Conservation (phyloP, 2,113 vertebrate species). For the Poecilia latipinna region DNA sequence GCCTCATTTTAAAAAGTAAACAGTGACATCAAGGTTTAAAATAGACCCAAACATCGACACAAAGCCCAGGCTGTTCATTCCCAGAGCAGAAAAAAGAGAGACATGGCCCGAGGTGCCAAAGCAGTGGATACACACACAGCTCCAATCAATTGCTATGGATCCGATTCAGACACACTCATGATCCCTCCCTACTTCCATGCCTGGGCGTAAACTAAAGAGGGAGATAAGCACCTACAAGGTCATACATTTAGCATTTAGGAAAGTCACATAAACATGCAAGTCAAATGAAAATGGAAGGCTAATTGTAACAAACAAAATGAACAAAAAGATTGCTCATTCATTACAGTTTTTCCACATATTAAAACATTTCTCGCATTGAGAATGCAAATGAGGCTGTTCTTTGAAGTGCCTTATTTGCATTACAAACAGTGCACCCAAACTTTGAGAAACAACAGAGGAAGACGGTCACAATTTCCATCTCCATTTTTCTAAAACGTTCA, state of each 20-base stretch:
- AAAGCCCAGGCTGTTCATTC: slow-evolving; percentile 40
- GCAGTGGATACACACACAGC: slow-evolving; percentile 61
- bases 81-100: slow-evolving; percentile 37
- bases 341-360: slow-evolving; percentile 38
- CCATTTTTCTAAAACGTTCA: slow-evolving; percentile 34
- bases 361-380: slow-evolving; percentile 71
- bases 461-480: slow-evolving; percentile 32
- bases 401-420: slow-evolving; percentile 92
- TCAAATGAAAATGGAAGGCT: slow-evolving; percentile 21
- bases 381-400: slow-evolving; percentile 87
- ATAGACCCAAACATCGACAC: slow-evolving; percentile 65
- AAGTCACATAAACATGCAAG: slow-evolving; percentile 33
- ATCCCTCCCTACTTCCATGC: slow-evolving; percentile 39
- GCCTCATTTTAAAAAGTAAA: slow-evolving; percentile 66
- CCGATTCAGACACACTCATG: slow-evolving; percentile 60
- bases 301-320: slow-evolving; percentile 27
- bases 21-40: slow-evolving; percentile 61
- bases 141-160: slow-evolving; percentile 62
- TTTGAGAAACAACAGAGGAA: slow-evolving; percentile 75
- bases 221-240: slow-evolving; percentile 60
- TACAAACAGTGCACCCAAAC: slow-evolving; percentile 81
- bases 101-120: slow-evolving; percentile 58
- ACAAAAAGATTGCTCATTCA: slow-evolving; percentile 17
- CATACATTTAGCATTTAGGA: slow-evolving; percentile 44
- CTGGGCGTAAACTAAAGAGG: slow-evolving; percentile 29